A percentile compares a stretch with the other conserved stretches of the same genome.
Evolutionary conservation across 2,113 vertebrate species (phyloP).

Genomic region (Erinaceus europaeus): DNA sequence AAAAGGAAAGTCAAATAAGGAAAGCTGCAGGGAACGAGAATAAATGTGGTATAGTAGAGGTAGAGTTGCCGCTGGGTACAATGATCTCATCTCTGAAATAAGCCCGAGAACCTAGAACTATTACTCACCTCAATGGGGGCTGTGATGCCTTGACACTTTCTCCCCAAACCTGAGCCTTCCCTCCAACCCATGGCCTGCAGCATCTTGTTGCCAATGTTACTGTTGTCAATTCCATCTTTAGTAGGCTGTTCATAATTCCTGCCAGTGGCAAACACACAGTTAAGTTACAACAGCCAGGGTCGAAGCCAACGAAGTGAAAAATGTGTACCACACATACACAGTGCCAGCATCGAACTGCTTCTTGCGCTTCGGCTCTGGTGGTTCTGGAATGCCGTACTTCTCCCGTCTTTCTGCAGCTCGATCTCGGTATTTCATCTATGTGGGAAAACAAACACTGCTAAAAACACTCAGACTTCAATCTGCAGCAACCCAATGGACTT

Average conservation of each 20-base stretch:
- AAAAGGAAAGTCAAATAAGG: background rate
- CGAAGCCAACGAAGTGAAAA: fast-evolving
- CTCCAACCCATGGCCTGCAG: slow-evolving; percentile 99
- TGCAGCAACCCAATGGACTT: background rate
- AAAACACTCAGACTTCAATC: background rate
- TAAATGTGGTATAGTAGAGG: background rate
- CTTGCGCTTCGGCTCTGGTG: slow-evolving; percentile 96
- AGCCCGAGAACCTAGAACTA: background rate
- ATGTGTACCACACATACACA: slow-evolving; percentile 84
- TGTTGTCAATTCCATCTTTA: slow-evolving; percentile 96
- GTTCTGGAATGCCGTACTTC: slow-evolving; percentile 98
- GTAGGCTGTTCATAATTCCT: slow-evolving; percentile 99
- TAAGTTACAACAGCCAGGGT: slow-evolving; percentile 40
- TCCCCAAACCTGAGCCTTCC: slow-evolving; percentile 95
- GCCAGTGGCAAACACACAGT: slow-evolving; percentile 69
- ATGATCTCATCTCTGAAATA: background rate
- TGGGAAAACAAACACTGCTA: background rate
- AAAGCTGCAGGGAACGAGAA: no score
- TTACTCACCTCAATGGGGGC: slow-evolving; percentile 93
- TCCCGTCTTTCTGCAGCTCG: slow-evolving; percentile 96
- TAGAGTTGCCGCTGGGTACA: background rate
- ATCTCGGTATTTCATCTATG: slow-evolving; percentile 96
- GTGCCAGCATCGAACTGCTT: slow-evolving; percentile 91
- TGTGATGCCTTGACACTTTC: slow-evolving; percentile 98
- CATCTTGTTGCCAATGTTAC: slow-evolving; percentile 99